Base-by-base conservation (phyloP, 2,797 vertebrate genomes). In the Octomys mimax region DNA sequence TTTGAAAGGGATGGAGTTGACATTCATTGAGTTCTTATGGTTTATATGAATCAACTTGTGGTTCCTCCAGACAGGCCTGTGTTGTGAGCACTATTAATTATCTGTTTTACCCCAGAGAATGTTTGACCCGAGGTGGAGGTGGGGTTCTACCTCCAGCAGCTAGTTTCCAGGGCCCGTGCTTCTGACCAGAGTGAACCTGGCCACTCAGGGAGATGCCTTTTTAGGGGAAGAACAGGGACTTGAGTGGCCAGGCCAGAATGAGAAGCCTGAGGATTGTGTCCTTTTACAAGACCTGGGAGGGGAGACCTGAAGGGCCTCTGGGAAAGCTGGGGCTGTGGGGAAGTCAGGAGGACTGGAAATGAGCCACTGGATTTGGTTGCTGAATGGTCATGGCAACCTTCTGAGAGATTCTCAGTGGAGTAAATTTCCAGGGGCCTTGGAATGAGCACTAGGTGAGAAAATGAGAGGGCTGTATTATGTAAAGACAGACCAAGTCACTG, bases 401-500 rank as follows among this genome's bases (percentile, higher is more conserved):
- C 21, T 10, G 57, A 42, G 71, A 91, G 84, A n/a, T 46, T 57
- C 80, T 70, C 24, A 77, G 64, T 46, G 71, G 33, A 71, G 36
- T 28, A 24, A 1, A 46, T 87, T 89, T 80, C 75, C 42, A 24
- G 18, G 39, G 79, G 28, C 1, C 59, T 28, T 39, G 57, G 42
- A 80, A 59, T 22, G 82, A 94, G 14, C 46, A 61, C 46, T 78
- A 52, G 64, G n/a, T 87, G 59, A 91, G 85, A 79, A 91, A 88
- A 59, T 59, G 54, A 80, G 78, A 81, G 39, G 49, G 46, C n/a
- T 77, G 73, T 39, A 1, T 46, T 77, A 49, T 59, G 24, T 87
- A 49, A 87, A 71, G 88, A 57, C 96, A 64, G 52, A 92, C 52
- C 59, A 61, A 70, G 80, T 84, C 36, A 3, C 28, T 83, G 16